Percentiles rank a stretch among this genome's conserved stretches.
phyloP scores from a whole-genome alignment of 1,140 invertebrate genomes.

The Daktulosphaira vitifoliae region DNA sequence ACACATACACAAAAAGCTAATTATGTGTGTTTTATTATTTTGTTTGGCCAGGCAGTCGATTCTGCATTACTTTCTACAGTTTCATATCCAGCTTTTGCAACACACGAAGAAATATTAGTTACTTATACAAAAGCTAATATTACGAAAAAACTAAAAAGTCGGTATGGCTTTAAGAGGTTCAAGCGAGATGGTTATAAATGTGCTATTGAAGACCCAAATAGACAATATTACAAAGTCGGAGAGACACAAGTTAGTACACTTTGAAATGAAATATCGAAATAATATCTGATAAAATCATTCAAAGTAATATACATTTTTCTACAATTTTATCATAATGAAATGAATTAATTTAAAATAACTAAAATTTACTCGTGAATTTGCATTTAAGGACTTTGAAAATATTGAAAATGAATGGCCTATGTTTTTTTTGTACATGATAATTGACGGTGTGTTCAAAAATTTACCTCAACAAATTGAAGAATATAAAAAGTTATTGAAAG shows the following conservation, averaged over 20 bases:
- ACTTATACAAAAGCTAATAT: slow-evolving; percentile 82
- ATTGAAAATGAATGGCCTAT: slow-evolving; percentile 98
- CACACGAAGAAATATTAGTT: slow-evolving; percentile 84
- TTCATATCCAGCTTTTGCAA: slow-evolving; percentile 95
- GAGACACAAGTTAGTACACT: slow-evolving; percentile 58
- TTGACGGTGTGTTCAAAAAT: slow-evolving; percentile 85
- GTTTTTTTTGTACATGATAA: slow-evolving; percentile 91
- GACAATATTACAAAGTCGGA: slow-evolving; percentile 60
- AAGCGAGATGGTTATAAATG: slow-evolving; percentile 92
- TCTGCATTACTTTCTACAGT: slow-evolving; percentile 81
- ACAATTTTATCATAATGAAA: no score
- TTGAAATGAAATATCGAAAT: no score
- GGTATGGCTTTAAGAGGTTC: slow-evolving; percentile 89
- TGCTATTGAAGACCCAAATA: slow-evolving; percentile 69
- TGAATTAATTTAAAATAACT: no score
- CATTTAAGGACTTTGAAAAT: slow-evolving; percentile 77
- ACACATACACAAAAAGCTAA: neutral
- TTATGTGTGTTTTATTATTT: neutral
- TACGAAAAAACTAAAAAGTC: slow-evolving; percentile 72
- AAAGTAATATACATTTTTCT: no score
- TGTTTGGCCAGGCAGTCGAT: slow-evolving; percentile 66
- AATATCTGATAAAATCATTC: no score
- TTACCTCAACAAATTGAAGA: slow-evolving; percentile 85
- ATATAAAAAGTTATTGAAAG: slow-evolving; percentile 76
- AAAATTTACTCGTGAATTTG: no score